phyloP scores from a whole-genome alignment of 1,140 invertebrate species.

The Probaryconus sp. region DNA sequence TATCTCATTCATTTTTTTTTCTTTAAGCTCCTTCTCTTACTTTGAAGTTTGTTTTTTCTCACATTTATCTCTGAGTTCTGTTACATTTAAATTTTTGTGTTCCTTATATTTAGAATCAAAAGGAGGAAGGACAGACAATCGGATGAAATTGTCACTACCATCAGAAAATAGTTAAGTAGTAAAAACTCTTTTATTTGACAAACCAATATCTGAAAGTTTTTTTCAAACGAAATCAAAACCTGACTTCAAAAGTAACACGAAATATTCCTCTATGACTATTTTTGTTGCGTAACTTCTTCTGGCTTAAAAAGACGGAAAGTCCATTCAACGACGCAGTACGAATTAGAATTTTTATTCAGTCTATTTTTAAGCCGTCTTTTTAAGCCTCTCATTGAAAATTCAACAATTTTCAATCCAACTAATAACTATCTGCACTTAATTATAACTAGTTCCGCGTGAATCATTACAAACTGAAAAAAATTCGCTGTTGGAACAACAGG shows the following conservation, averaged over 20 bases:
- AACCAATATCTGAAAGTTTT: slow-evolving; percentile 41
- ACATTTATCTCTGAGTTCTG: slow-evolving; percentile 55
- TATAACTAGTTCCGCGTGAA: slow-evolving; percentile 46
- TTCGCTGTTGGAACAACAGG: no score
- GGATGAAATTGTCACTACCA: slow-evolving; percentile 63
- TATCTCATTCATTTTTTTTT: slow-evolving; percentile 9
- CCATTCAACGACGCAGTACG: background rate
- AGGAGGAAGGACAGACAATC: slow-evolving; percentile 62
- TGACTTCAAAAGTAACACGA: slow-evolving; percentile 28
- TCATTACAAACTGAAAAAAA: background rate
- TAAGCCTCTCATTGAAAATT: slow-evolving; percentile 29
- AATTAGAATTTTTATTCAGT: no score
- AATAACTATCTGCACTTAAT: slow-evolving; percentile 53
- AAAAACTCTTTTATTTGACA: slow-evolving; percentile 55
- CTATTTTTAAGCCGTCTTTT: slow-evolving; percentile 37
- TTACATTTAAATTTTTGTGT: slow-evolving; percentile 62
- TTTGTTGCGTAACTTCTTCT: slow-evolving; percentile 19
- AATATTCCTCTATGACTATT: no score
- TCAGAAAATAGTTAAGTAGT: slow-evolving; percentile 64
- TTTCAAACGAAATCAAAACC: slow-evolving; percentile 10
- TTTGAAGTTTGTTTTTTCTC: slow-evolving; percentile 42
- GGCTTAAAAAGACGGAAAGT: slow-evolving; percentile 27
- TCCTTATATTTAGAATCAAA: slow-evolving; percentile 62
- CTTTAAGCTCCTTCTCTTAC: slow-evolving; percentile 24
- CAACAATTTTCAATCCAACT: slow-evolving; percentile 45